phyloP scores from a whole-genome alignment of 2,113 vertebrate species.

The Pongo abelii region DNA sequence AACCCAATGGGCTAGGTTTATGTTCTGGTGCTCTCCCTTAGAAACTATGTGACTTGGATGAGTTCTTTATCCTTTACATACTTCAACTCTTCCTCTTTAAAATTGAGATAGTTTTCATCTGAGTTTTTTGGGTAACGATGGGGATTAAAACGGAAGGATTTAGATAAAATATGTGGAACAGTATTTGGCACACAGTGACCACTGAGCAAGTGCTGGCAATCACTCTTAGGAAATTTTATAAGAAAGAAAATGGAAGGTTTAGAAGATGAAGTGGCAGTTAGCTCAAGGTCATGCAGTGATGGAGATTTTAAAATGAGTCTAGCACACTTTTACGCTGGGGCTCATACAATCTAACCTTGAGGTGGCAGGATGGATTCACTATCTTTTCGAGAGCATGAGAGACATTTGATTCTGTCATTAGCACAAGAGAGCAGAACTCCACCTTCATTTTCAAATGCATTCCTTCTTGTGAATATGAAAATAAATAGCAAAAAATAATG shows the following conservation, averaged over 20 bases:
- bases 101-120: not conserved
- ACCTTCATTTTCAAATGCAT: not conserved
- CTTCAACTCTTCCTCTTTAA: not conserved
- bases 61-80: not conserved
- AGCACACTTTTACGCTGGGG: not conserved
- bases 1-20: not conserved
- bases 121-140: not conserved
- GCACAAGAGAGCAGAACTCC: not conserved
- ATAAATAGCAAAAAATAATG: not conserved
- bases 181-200: not conserved
- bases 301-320: not conserved
- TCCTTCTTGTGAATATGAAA: not conserved
- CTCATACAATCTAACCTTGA: not conserved
- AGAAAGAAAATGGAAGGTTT: not conserved
- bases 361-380: not conserved
- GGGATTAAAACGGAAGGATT: not conserved
- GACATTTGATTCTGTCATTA: not conserved
- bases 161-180: not conserved
- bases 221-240: not conserved
- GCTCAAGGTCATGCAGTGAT: accelerated
- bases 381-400: not conserved
- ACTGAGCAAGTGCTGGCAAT: not conserved
- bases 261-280: not conserved
- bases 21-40: not conserved
- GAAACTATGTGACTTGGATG: not conserved